phyloP scores from a whole-genome alignment of 2,797 vertebrate genomes.

The Acipenser ruthenus region DNA sequence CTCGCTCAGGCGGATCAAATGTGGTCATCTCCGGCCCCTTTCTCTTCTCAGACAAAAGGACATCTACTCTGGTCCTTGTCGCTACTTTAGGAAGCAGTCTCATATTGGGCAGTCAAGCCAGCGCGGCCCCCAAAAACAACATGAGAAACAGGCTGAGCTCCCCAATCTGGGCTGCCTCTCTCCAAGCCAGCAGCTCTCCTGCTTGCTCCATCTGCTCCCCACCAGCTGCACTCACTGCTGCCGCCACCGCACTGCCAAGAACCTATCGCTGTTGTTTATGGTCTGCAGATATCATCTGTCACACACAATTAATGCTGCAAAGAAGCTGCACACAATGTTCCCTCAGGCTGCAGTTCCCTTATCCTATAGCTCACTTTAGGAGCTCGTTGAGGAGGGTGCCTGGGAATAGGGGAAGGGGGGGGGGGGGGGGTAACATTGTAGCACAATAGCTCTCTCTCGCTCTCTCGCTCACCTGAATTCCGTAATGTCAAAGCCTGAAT shows the following conservation, averaged over 20 bases:
- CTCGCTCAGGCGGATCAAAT: too few relatives aligned
- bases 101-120: background rate
- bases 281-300: constrained; percentile 9
- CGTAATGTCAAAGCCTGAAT: too few relatives aligned
- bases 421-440: background rate
- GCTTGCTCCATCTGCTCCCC: background rate
- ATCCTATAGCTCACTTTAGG: background rate
- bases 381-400: background rate
- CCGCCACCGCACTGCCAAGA: background rate
- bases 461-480: too few relatives aligned
- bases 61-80: too few relatives aligned
- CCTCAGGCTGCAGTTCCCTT: background rate
- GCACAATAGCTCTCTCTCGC: too few relatives aligned
- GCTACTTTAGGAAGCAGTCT: too few relatives aligned
- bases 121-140: background rate
- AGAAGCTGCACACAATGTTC: background rate
- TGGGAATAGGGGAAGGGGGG: background rate
- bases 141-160: background rate
- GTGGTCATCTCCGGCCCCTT: background rate
- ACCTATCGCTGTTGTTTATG: constrained; percentile 1
- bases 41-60: background rate
- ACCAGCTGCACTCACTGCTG: background rate
- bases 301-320: constrained; percentile 3
- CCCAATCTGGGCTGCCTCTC: background rate
- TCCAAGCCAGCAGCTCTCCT: background rate